A percentile compares a stretch with the other conserved stretches of the same genome.
These are phyloP conservation scores for Amblyjoppa fuscipennis DNA, from an alignment of 2,888 invertebrate genomes.

Conservation along the genomic window DNA sequence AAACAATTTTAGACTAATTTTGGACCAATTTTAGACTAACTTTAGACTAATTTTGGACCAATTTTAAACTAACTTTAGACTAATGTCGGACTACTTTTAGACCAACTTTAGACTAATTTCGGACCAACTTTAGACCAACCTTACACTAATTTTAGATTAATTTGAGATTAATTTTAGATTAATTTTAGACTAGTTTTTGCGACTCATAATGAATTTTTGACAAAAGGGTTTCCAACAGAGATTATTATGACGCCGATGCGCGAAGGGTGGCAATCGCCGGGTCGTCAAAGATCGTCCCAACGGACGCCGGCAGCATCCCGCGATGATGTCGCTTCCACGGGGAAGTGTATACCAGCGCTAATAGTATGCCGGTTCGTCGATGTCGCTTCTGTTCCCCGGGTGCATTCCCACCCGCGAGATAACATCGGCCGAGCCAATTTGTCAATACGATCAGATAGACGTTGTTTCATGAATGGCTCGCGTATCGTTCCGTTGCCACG, in stretches of 20 bases:
- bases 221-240: background rate
- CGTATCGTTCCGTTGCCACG: conserved; percentile 64
- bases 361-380: conserved; percentile 29
- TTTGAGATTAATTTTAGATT: too few species aligned
- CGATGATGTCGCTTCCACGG: conserved; percentile 47
- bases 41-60: too few species aligned
- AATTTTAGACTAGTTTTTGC: background rate
- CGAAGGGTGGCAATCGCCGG: conserved; percentile 12
- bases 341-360: conserved; percentile 7
- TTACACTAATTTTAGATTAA: too few species aligned
- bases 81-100: too few species aligned
- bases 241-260: conserved; percentile 33
- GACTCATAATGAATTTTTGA: background rate
- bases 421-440: conserved; percentile 77
- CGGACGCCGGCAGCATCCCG: conserved; percentile 48
- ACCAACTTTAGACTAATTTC: too few species aligned
- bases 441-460: conserved; percentile 79
- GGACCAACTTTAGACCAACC: too few species aligned
- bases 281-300: conserved; percentile 48
- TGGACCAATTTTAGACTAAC: too few species aligned
- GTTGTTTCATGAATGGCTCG: conserved; percentile 57
- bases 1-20: too few species aligned
- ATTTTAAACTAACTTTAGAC: too few species aligned
- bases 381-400: conserved; percentile 53
- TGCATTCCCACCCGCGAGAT: conserved; percentile 63